Percentiles rank a stretch among this genome's conserved stretches.
Conservation (phyloP, 2,113 vertebrate genomes). For the Struthidea cinerea region DNA sequence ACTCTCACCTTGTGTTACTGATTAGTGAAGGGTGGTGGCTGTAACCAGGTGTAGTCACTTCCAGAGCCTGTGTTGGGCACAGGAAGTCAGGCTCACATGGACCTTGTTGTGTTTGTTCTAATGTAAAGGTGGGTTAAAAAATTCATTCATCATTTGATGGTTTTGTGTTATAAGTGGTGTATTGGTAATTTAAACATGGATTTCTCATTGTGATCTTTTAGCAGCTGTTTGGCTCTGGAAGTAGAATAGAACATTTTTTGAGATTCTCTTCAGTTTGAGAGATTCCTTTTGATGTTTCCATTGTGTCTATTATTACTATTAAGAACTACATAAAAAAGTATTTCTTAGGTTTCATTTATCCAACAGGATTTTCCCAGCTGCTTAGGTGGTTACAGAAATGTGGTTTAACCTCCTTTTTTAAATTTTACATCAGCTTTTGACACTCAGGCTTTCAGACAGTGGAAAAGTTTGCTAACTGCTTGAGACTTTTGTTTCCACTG, state of each 20-base stretch:
- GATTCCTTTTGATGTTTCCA: neutral
- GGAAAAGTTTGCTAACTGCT: neutral
- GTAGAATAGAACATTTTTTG: neutral
- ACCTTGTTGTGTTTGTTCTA: neutral
- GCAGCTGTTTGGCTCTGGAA: neutral
- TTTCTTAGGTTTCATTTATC: slow-evolving; percentile 18
- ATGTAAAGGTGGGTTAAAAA: neutral
- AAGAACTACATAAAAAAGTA: neutral
- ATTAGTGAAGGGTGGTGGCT: neutral
- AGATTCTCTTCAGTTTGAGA: neutral
- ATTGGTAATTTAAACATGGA: neutral
- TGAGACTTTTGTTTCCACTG: neutral
- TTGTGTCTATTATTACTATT: neutral
- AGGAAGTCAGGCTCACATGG: neutral
- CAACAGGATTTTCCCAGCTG: neutral
- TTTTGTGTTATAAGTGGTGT: neutral
- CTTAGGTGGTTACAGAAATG: slow-evolving; percentile 19
- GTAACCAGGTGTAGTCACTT: neutral
- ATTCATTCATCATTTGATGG: neutral
- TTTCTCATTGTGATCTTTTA: neutral
- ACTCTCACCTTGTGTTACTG: neutral
- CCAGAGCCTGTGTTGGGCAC: neutral
- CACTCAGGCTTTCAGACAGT: neutral
- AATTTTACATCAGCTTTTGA: neutral
- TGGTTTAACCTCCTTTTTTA: neutral